phyloP scores from a whole-genome alignment of 2,888 invertebrate species.

The Metalampra italica region DNA sequence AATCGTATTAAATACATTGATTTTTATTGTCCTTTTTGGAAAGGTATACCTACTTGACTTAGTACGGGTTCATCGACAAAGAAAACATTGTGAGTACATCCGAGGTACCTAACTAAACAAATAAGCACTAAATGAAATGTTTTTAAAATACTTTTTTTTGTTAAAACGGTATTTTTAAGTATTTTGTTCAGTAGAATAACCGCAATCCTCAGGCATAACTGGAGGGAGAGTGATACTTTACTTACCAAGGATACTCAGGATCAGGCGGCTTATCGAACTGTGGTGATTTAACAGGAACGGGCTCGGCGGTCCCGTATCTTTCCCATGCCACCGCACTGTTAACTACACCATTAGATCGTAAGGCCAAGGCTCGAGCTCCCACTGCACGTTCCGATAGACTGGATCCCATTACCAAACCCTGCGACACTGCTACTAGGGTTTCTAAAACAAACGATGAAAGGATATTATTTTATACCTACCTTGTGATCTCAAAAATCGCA shows the following conservation, averaged over 20 bases:
- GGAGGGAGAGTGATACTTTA: no score
- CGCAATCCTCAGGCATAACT: no score
- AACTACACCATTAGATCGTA: constrained; percentile 53
- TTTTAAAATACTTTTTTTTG: no score
- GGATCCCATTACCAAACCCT: constrained; percentile 81
- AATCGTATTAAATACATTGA: no score
- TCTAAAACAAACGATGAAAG: constrained; percentile 58
- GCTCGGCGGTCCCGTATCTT: constrained; percentile 58
- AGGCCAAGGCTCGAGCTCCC: constrained; percentile 69
- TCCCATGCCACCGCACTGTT: constrained; percentile 65
- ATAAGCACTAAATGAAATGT: no score
- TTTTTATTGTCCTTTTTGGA: no score
- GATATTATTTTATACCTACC: background rate
- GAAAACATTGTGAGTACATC: no score
- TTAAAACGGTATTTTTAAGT: no score
- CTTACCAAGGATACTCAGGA: constrained; percentile 84
- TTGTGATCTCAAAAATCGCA: background rate
- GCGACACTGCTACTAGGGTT: constrained; percentile 85
- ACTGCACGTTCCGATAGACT: constrained; percentile 70
- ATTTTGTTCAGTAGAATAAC: no score
- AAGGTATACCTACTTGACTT: no score
- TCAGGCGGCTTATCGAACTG: constrained; percentile 82
- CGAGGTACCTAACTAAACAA: no score
- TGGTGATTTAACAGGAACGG: constrained; percentile 62
- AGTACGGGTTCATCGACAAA: no score